Evolutionary conservation across 2,113 vertebrate genomes (phyloP), one percentile per base, ranked within the genome.

Genomic region (Notothenia rossii): DNA sequence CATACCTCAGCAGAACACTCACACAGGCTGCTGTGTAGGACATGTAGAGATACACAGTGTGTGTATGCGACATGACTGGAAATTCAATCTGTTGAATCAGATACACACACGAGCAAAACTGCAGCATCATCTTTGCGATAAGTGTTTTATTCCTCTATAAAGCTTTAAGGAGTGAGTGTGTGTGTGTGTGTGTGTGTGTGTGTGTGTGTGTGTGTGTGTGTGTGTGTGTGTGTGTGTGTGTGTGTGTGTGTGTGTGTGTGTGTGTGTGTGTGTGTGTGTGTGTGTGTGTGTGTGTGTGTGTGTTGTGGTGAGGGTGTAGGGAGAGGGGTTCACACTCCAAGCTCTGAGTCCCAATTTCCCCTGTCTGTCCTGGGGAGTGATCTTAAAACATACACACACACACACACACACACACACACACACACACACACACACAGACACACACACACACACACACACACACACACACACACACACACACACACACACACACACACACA

Each of bases 71-170:
- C 55, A 74, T 45, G 78, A 78, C 77, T 66, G 79, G 77, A 83
- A 79, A 88, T 83, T 79, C 45, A 79, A 86, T 83, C 86, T 92
- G 91, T 90, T 91, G 89, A 90, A 88, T 82, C 80, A 75, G 12
- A 61, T 46, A 54, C 50, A 63, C 50, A 63, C 12, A 18, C 48
- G 33, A 6, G 29, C 46, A n/a, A 54, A 76, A 77, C 45, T 70
- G 54, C 77, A 77, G 73, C 77, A 78, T 58, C 79, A 82, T 84
- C 62, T 53, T 3, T 67, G 64, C 11, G 4, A 69, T 54, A 1
- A 25, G 63, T 49, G 36, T 46, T 51, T 58, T 46, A 43, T 74
- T 60, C 49, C 62, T 60, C 61, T 40, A 76, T 64, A 48, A 33
- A 40, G 36, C 45, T 68, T 56, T 29, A 29, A 29, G 29, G 48